Evolutionary conservation across 2,888 invertebrate species (phyloP).

Genomic region (Xestia c-nigrum): DNA sequence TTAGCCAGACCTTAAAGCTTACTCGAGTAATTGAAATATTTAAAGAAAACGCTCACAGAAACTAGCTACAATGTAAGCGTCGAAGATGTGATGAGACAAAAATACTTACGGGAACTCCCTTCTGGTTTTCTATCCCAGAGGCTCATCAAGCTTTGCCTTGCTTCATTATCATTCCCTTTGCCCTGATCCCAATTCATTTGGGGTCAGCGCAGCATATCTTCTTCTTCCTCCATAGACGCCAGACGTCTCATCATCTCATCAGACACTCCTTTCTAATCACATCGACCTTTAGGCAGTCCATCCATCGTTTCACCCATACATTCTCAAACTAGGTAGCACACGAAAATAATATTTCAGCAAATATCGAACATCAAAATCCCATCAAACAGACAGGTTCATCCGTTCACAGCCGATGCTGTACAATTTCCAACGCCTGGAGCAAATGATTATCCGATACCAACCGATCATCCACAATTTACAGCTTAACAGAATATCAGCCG

Average conservation of each 20-base stretch:
- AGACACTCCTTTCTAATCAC: no score
- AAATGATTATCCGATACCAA: slow-evolving; percentile 50
- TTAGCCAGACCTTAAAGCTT: neutral
- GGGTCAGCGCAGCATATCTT: no score
- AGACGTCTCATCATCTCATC: no score
- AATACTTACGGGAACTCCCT: neutral
- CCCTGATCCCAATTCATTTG: no score
- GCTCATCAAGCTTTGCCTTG: neutral
- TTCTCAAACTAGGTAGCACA: neutral
- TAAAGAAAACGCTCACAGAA: no score
- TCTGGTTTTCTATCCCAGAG: neutral
- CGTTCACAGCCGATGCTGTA: slow-evolving; percentile 41
- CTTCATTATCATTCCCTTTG: no score
- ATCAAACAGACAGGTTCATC: slow-evolving; percentile 28
- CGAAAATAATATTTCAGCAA: neutral
- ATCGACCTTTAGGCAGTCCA: no score
- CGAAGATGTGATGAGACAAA: neutral
- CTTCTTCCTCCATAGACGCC: no score
- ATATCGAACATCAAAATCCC: slow-evolving; percentile 33
- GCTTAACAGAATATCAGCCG: slow-evolving; percentile 46
- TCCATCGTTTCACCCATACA: no score
- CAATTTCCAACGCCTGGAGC: slow-evolving; percentile 51
- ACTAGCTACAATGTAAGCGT: no score
- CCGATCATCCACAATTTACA: slow-evolving; percentile 54
- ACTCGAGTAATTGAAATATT: neutral